These are phyloP conservation scores for Ooceraea biroi DNA, from an alignment of 1,140 invertebrate genomes.

Conservation along the genomic window DNA sequence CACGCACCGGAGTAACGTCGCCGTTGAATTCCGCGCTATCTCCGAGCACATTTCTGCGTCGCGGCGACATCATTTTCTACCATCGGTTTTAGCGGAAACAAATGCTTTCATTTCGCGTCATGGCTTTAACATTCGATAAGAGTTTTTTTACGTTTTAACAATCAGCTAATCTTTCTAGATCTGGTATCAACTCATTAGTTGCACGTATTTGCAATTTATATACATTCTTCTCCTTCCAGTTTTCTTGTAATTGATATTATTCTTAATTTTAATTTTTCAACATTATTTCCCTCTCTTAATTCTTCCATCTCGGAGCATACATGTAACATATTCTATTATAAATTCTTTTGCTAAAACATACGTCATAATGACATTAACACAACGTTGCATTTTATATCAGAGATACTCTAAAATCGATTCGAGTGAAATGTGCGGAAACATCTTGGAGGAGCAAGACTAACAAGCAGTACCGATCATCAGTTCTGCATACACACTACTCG, in stretches of 20 bases:
- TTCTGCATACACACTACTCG: not conserved
- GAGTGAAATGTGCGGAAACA: too few relatives aligned
- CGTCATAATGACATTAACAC: too few relatives aligned
- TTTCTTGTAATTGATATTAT: not conserved
- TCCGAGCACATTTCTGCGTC: conserved; percentile 33
- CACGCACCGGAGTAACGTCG: conserved; percentile 35
- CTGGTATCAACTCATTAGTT: too few relatives aligned
- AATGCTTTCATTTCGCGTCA: conserved; percentile 28
- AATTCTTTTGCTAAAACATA: too few relatives aligned
- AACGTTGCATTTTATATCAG: too few relatives aligned
- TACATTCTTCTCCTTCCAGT: conserved; percentile 4
- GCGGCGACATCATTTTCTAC: conserved; percentile 43
- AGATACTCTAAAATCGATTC: too few relatives aligned
- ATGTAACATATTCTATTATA: too few relatives aligned
- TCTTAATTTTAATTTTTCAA: not conserved
- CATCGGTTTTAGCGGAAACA: conserved; percentile 11
- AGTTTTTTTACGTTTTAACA: too few relatives aligned
- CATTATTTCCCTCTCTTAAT: too few relatives aligned
- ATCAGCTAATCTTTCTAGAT: too few relatives aligned
- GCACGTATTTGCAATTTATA: conserved; percentile 23
- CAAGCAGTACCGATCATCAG: not conserved
- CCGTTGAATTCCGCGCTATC: conserved; percentile 49
- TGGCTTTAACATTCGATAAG: not conserved
- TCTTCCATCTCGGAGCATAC: too few relatives aligned
- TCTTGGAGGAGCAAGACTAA: not conserved